Percentiles rank a stretch among this genome's conserved stretches.
Conservation (phyloP, 2,888 invertebrate genomes). For the Mimachlamys varia region DNA sequence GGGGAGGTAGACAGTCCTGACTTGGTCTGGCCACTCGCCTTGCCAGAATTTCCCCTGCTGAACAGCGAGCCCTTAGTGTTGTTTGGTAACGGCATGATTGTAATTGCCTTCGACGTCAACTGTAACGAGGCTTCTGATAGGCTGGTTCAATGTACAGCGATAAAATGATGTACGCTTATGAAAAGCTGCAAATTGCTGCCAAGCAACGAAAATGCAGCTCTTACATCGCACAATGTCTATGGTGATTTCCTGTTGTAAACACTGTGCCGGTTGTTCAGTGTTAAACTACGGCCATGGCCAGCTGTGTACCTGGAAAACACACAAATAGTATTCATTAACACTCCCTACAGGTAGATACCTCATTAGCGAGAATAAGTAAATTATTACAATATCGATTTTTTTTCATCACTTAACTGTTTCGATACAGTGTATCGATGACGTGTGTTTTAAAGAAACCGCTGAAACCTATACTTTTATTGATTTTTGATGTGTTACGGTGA, state of each 20-base stretch:
- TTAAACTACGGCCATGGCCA: background rate
- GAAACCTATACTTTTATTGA: background rate
- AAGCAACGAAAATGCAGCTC: slow-evolving; percentile 32
- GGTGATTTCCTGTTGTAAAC: slow-evolving; percentile 15
- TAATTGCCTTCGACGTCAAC: slow-evolving; percentile 47
- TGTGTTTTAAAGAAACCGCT: background rate
- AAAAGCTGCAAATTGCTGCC: slow-evolving; percentile 33
- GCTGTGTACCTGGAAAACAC: background rate
- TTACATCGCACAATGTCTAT: background rate
- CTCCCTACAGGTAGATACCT: background rate
- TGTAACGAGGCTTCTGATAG: slow-evolving; percentile 20
- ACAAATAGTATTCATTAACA: background rate
- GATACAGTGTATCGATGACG: background rate
- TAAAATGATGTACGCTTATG: slow-evolving; percentile 31
- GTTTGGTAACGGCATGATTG: slow-evolving; percentile 53
- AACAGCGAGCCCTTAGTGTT: slow-evolving; percentile 48
- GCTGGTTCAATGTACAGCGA: background rate
- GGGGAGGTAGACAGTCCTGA: slow-evolving; percentile 52
- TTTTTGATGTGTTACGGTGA: background rate
- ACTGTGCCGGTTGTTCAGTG: background rate
- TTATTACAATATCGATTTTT: background rate
- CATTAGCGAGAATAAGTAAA: background rate
- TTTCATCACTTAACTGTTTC: background rate
- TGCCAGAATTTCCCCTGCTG: slow-evolving; percentile 46
- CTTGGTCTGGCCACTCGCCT: slow-evolving; percentile 45